Evolutionary conservation across 92 coral and sea anemone species (phyloP), one percentile per base, ranked within the genome.

Genomic region (Zoanthus sociatus): DNA sequence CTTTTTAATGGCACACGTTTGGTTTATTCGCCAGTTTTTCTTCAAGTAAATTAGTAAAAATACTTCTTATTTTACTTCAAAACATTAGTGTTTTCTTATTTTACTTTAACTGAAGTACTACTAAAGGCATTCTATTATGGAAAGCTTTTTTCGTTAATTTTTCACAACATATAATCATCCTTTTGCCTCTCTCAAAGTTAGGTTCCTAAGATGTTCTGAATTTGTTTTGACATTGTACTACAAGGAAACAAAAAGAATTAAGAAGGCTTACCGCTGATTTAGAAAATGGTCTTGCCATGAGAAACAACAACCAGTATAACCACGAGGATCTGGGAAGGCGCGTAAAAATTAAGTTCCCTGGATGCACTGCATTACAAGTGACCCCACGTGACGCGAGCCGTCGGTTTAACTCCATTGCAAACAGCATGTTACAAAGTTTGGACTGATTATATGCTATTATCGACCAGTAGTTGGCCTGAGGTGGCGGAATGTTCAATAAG

Each of bases 391-490:
- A 70, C 54, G 89, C 91, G 2, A 95, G 87, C 13, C 98, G 94
- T 14, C 97, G 93, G 78, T 95, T 95, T 16, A 97, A 89, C 55
- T 97, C 99, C 98, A 93, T 93, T 16, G 99, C 91, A 11, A 97
- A 93, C 75, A 97, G 77, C 45, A 97, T 76, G 89, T 92, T 90
- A 58, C 99, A 95, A 32, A 97, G 93, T 76, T 97, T 97, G 79
- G 99, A 97, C 76, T 95, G 99, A 81, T 97, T 97, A 53, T 95
- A 97, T 5, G 99, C 99, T 13, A 95, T 91, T 30, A 97, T 92
- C 1, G 99, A 92, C 98, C 96, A 93, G 76, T 97, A 97, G 51
- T 90, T 88, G 37, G 93, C 91, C 84, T 85, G 90, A 14, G 94
- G 7, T 44, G 93, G 96, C 1, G 99, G 99, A 10, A 97, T 73